Evolutionary conservation across 2,888 invertebrate genomes (phyloP), one percentile per base, ranked within the genome.

Genomic region (Dyspetes luteomarginatus): DNA sequence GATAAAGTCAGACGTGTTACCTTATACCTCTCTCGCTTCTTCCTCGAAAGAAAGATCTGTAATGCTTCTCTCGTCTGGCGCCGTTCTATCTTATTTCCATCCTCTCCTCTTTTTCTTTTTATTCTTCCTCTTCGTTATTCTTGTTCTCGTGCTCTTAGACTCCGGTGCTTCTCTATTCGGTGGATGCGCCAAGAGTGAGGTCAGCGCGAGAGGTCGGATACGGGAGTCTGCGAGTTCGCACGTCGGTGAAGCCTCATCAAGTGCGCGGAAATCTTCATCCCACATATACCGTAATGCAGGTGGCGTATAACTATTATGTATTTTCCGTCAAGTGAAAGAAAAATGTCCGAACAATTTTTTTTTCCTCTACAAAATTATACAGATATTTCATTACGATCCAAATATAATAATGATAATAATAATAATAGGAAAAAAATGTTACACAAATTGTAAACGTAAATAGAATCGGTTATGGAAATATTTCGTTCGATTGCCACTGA

Each of bases 201-300:
- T 81, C 80, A 62, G 64, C 64, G 52, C 55, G 64, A 56, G 68
- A 45, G 80, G 80, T 81, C 76, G 71, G 68, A 81, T 68, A 81
- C 80, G 76, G 80, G 76, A 81, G 80, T 81, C 76, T 56, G 62
- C 62, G 72, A 81, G 80, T 81, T 81, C 80, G 80, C 76, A 76
- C 80, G 76, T 81, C 56, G 45, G 55, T 72, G 64, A 72, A 75
- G 76, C 50, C 78, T 78, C 78, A 73, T 73, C 68, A 73, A 72
- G 50, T 60, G 55, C 64, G 72, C 48, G 75, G 67, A 81, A 73
- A 73, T 68, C 65, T 81, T 76, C 72, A 72, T 69, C 67, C 60
- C 17, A n/a, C n/a, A 12, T 36, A 12, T 43, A 30, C 52, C 68
- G 72, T 73, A 64, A 76, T 76, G 48, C 72, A n/a, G 50, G 48